Percentiles rank a stretch among this genome's conserved stretches.
Evolutionary conservation across 2,888 invertebrate species (phyloP).

Genomic region (Cataglyphis albicans): DNA sequence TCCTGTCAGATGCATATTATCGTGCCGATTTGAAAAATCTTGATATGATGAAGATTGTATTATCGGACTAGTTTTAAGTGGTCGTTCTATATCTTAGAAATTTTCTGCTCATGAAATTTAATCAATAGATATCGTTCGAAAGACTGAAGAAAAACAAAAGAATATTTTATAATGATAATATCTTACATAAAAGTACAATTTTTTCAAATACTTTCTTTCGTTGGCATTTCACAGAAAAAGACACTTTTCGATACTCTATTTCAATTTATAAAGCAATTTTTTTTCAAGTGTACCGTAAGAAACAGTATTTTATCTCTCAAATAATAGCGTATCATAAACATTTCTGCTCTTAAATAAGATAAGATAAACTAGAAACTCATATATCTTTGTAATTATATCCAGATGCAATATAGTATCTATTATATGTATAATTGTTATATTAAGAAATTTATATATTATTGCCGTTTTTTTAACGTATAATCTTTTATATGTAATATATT

Average conservation of each 20-base stretch:
- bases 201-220: too few species aligned
- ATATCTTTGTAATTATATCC: background rate
- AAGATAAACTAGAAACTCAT: background rate
- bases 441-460: background rate
- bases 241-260: too few species aligned
- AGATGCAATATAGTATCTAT: background rate
- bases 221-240: too few species aligned
- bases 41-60: slow-evolving; percentile 37
- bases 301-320: too few species aligned
- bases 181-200: too few species aligned
- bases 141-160: background rate
- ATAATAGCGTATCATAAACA: too few species aligned
- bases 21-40: slow-evolving; percentile 42
- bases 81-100: slow-evolving; percentile 60
- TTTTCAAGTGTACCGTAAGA: too few species aligned
- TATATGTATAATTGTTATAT: background rate
- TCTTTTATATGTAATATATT: background rate
- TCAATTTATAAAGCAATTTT: too few species aligned
- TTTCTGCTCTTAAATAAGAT: background rate
- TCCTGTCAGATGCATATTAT: slow-evolving; percentile 11
- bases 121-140: slow-evolving; percentile 42
- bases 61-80: slow-evolving; percentile 56
- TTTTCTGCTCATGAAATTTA: slow-evolving; percentile 56
- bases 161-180: too few species aligned
- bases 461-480: background rate